A percentile compares a stretch with the other conserved stretches of the same genome.
These are phyloP conservation scores for Trilocha varians DNA, from an alignment of 2,888 invertebrate genomes.

Conservation along the genomic window DNA sequence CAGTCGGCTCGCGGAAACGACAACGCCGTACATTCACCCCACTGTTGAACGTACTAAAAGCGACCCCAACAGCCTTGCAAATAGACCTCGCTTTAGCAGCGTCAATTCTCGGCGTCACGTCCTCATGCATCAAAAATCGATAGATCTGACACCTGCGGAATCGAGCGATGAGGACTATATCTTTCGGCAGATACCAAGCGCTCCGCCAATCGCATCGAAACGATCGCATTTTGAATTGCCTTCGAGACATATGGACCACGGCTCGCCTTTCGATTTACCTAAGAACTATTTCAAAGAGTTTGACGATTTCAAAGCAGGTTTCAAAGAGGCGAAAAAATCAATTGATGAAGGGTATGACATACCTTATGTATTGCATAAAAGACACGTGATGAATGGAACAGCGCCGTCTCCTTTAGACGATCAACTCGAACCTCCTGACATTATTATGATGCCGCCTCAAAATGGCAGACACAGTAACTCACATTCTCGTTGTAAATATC, in stretches of 20 bases:
- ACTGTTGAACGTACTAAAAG: slow-evolving; percentile 89
- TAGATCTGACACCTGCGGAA: slow-evolving; percentile 87
- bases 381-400: slow-evolving; percentile 89
- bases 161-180: slow-evolving; percentile 88
- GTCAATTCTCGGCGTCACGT: slow-evolving; percentile 84
- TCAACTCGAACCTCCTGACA: slow-evolving; percentile 55
- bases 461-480: slow-evolving; percentile 60
- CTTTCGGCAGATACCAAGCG: slow-evolving; percentile 82
- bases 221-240: slow-evolving; percentile 81
- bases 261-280: slow-evolving; percentile 80
- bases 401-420: slow-evolving; percentile 74
- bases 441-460: slow-evolving; percentile 60
- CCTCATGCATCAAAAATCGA: slow-evolving; percentile 88
- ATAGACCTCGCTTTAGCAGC: slow-evolving; percentile 80
- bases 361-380: slow-evolving; percentile 87
- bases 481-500: slow-evolving; percentile 64
- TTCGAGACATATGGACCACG: slow-evolving; percentile 69
- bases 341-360: slow-evolving; percentile 79
- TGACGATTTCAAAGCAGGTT: slow-evolving; percentile 71
- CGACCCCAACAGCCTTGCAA: slow-evolving; percentile 86
- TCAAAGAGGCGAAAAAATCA: slow-evolving; percentile 63
- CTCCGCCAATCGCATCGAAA: slow-evolving; percentile 80
- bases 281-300: slow-evolving; percentile 82
- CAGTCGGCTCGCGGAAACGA: slow-evolving; percentile 63
- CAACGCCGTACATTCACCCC: slow-evolving; percentile 76